A percentile compares a stretch with the other conserved stretches of the same genome.
phyloP scores from a whole-genome alignment of 2,888 invertebrate species.

The Scaeva pyrastri region DNA sequence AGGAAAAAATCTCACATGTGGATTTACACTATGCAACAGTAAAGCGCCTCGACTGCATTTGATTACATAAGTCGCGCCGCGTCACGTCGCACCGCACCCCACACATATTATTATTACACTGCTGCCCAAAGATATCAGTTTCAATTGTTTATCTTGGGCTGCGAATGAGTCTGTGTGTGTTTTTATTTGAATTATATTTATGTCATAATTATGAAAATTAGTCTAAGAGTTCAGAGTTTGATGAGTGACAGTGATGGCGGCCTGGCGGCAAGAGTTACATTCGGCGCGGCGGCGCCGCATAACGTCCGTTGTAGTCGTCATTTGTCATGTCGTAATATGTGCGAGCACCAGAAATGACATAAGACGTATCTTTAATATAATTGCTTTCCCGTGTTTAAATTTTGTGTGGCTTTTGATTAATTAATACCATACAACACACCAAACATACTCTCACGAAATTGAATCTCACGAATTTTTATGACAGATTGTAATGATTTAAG shows the following conservation, averaged over 20 bases:
- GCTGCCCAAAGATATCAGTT: conserved; percentile 54
- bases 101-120: conserved; percentile 36
- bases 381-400: conserved; percentile 33
- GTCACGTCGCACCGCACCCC: too few relatives aligned
- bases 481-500: conserved; percentile 13
- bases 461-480: conserved; percentile 25
- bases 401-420: conserved; percentile 47
- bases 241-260: conserved; percentile 9
- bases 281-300: neutral
- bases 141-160: conserved; percentile 58
- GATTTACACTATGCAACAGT: conserved; percentile 17
- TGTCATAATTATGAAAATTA: conserved; percentile 73
- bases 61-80: conserved; percentile 62
- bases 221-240: conserved; percentile 29
- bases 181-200: conserved; percentile 42
- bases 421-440: neutral
- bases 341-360: conserved; percentile 49
- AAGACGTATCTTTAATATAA: conserved; percentile 47
- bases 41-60: conserved; percentile 18
- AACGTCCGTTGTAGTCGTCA: too few relatives aligned
- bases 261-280: neutral
- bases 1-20: conserved; percentile 51
- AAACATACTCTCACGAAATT: conserved; percentile 27
- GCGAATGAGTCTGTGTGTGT: conserved; percentile 2
- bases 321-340: conserved; percentile 55